Evolutionary conservation across 2,888 invertebrate species (phyloP).

Genomic region (Onchidella celtica): DNA sequence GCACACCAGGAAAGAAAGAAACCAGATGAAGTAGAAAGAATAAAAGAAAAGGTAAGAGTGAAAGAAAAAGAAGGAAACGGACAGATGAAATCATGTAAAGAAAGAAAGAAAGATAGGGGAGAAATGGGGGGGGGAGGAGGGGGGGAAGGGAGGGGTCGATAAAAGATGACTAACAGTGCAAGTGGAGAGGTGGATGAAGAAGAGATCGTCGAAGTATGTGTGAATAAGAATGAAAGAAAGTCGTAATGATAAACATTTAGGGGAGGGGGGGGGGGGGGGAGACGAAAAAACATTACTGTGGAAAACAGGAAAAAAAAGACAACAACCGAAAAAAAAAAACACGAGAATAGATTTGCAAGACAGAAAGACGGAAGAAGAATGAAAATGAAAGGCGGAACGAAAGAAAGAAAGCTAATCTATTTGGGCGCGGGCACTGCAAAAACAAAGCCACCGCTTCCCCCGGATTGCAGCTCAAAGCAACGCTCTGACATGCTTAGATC

Average conservation of each 20-base stretch:
- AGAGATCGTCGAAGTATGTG: too few relatives aligned
- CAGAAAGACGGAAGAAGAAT: neutral
- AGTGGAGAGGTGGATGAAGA: too few relatives aligned
- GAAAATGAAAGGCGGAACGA: neutral
- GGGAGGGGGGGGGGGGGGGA: too few relatives aligned
- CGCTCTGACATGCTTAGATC: conserved; percentile 24
- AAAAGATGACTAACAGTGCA: too few relatives aligned
- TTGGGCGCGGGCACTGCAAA: neutral
- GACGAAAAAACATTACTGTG: neutral
- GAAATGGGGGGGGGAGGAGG: neutral
- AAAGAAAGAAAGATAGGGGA: neutral
- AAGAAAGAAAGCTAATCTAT: conserved; percentile 15
- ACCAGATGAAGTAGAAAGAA: neutral
- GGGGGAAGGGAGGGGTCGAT: too few relatives aligned
- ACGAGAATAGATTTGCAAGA: neutral
- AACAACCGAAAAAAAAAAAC: neutral
- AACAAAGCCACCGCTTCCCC: conserved; percentile 31
- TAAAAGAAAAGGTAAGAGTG: neutral
- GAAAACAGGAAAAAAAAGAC: neutral
- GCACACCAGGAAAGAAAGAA: neutral
- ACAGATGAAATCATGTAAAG: neutral
- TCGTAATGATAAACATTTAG: too few relatives aligned
- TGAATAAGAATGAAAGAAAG: conserved; percentile 5
- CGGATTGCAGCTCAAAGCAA: conserved; percentile 23
- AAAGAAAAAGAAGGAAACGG: neutral